These are phyloP conservation scores for Hoplostethus atlanticus DNA, from an alignment of 2,797 vertebrate species.

Conservation along the genomic window DNA sequence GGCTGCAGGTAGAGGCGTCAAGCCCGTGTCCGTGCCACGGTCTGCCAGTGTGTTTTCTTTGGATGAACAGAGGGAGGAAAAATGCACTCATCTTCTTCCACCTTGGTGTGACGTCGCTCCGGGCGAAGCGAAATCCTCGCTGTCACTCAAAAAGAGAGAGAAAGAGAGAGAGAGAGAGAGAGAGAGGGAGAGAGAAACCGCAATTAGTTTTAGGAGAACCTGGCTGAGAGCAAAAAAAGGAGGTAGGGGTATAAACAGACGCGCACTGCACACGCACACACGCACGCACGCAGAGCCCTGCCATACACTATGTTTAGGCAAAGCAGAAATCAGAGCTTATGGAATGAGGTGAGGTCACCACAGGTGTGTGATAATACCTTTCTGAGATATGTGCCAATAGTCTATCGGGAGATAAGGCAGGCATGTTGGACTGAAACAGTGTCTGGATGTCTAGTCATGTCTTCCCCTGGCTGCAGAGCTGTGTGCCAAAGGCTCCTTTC, in stretches of 20 bases:
- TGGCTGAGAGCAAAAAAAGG: constrained; percentile 31
- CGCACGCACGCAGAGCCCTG: constrained; percentile 42
- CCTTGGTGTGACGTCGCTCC: constrained; percentile 83
- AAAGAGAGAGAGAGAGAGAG: constrained; percentile 7
- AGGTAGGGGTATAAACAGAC: constrained; percentile 36
- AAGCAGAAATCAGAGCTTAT: constrained; percentile 80
- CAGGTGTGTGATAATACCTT: constrained; percentile 69
- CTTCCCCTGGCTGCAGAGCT: background rate
- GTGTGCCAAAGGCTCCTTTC: too few relatives aligned
- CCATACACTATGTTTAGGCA: constrained; percentile 74
- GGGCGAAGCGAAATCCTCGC: constrained; percentile 79
- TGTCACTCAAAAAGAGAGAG: constrained; percentile 65
- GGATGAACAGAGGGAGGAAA: constrained; percentile 68
- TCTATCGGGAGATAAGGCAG: constrained; percentile 17
- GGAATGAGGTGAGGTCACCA: constrained; percentile 78
- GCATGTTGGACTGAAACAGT: constrained; percentile 16
- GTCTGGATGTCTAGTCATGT: constrained; percentile 5
- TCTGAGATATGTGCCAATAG: constrained; percentile 56
- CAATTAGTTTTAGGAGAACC: constrained; percentile 63
- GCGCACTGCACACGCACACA: constrained; percentile 37
- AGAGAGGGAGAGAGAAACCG: constrained; percentile 58
- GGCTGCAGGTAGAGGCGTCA: constrained; percentile 78
- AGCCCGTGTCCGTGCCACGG: constrained; percentile 30
- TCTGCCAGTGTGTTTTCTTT: constrained; percentile 69
- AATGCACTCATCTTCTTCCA: constrained; percentile 78